Conservation (phyloP, 92 coral and sea anemone species). For the Phenganax subtilis region DNA sequence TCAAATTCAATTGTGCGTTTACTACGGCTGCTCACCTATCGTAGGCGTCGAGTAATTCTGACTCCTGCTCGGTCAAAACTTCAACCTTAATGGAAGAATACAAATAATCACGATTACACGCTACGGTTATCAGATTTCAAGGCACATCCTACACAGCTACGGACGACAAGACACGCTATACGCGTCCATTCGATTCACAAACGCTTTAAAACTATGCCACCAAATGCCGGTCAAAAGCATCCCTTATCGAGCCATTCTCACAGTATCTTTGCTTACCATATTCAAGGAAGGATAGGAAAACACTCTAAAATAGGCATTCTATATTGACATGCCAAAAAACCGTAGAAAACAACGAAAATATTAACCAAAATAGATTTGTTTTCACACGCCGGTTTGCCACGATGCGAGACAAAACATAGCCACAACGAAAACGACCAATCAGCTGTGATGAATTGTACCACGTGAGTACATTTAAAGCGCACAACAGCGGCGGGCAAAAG, state of each 20-base stretch:
- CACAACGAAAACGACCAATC: conserved; percentile 22
- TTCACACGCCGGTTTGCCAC: conserved; percentile 32
- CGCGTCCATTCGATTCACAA: neutral
- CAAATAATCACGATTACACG: neutral
- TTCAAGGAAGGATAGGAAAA: conserved; percentile 10
- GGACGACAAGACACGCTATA: conserved; percentile 15
- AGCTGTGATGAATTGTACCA: neutral
- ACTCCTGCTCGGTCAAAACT: conserved; percentile 99
- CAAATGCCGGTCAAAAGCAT: neutral
- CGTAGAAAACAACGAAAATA: conserved; percentile 12
- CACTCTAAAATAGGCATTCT: conserved; percentile 3
- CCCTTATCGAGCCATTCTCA: neutral
- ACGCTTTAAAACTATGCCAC: neutral
- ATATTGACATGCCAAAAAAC: neutral
- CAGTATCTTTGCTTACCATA: conserved; percentile 20
- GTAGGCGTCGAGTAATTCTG: conserved; percentile 85
- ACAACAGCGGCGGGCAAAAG: conserved; percentile 20
- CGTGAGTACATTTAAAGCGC: conserved; percentile 36
- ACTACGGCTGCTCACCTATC: conserved; percentile 70
- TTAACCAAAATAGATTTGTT: neutral
- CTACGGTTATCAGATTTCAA: conserved; percentile 40
- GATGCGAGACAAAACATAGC: conserved; percentile 40
- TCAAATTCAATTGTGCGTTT: conserved; percentile 8
- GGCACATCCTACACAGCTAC: conserved; percentile 17
- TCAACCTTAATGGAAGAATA: conserved; percentile 64